Evolutionary conservation across 1,140 invertebrate genomes (phyloP).

Genomic region (Cyphomyrmex costatus): DNA sequence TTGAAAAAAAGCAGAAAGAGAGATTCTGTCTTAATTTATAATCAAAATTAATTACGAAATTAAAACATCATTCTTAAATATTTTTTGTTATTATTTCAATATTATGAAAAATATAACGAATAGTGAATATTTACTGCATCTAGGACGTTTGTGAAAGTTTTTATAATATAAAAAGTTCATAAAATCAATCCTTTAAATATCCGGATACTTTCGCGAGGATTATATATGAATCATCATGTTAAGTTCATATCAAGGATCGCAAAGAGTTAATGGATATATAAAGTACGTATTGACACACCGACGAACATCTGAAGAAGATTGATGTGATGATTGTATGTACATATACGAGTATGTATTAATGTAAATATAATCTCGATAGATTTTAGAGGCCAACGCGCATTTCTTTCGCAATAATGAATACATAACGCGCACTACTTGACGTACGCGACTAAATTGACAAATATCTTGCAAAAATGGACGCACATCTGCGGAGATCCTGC

Average conservation of each 20-base stretch:
- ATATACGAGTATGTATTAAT: too few species aligned
- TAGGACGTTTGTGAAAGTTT: not conserved
- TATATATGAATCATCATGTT: slow-evolving; percentile 34
- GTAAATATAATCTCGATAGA: slow-evolving; percentile 10
- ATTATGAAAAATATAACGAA: not conserved
- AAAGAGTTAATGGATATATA: slow-evolving; percentile 34
- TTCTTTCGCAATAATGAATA: not conserved
- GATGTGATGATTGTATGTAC: not conserved
- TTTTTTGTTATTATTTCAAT: not conserved
- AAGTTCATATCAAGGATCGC: not conserved
- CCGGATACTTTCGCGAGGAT: not conserved
- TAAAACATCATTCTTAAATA: not conserved
- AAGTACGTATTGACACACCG: slow-evolving; percentile 2
- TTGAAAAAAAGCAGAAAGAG: not conserved
- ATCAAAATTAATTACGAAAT: not conserved
- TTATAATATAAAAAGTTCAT: not conserved
- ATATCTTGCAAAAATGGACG: slow-evolving; percentile 58
- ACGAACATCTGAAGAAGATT: slow-evolving; percentile 35
- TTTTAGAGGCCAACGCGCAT: not conserved
- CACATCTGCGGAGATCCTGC: slow-evolving; percentile 52
- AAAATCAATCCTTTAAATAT: slow-evolving; percentile 18
- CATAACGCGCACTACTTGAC: slow-evolving; percentile 1
- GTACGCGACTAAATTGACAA: not conserved
- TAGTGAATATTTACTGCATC: not conserved
- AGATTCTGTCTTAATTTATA: not conserved